Conservation (phyloP, 2,888 invertebrate genomes). For the Orthosia incerta region DNA sequence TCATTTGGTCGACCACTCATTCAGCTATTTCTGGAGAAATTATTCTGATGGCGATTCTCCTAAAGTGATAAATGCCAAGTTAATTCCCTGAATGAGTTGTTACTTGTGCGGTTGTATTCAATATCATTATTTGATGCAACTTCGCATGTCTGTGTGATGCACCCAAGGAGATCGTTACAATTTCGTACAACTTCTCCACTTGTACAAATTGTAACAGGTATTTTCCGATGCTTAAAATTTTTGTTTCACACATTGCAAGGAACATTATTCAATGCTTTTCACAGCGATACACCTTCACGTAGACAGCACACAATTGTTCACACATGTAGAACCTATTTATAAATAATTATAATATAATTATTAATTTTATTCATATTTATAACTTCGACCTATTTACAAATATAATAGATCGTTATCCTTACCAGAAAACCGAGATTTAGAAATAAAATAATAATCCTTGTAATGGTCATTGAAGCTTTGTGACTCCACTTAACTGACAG, state of each 20-base stretch:
- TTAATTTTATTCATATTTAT: slow-evolving; percentile 25
- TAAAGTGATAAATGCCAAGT: slow-evolving; percentile 40
- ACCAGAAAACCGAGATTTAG: slow-evolving; percentile 44
- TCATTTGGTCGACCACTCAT: slow-evolving; percentile 79
- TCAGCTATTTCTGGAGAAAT: slow-evolving; percentile 73
- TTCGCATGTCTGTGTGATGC: slow-evolving; percentile 71
- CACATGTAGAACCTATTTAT: slow-evolving; percentile 34
- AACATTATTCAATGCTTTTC: slow-evolving; percentile 84
- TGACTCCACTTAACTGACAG: slow-evolving; percentile 79
- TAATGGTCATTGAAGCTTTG: slow-evolving; percentile 80
- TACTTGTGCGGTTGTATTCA: slow-evolving; percentile 69
- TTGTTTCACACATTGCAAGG: slow-evolving; percentile 85
- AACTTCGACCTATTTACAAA: slow-evolving; percentile 40
- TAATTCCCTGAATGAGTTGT: slow-evolving; percentile 72
- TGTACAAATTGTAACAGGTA: slow-evolving; percentile 70
- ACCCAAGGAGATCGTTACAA: slow-evolving; percentile 71
- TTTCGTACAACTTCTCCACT: slow-evolving; percentile 56
- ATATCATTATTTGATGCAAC: slow-evolving; percentile 64
- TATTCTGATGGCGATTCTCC: slow-evolving; percentile 22
- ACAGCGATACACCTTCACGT: slow-evolving; percentile 66
- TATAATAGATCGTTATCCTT: slow-evolving; percentile 35
- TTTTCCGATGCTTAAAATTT: slow-evolving; percentile 81
- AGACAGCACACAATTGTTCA: slow-evolving; percentile 48
- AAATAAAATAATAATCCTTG: slow-evolving; percentile 85
- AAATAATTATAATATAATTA: slow-evolving; percentile 22